Base-by-base conservation (phyloP, 2,888 invertebrate species). In the Pseudanteris insignis region DNA sequence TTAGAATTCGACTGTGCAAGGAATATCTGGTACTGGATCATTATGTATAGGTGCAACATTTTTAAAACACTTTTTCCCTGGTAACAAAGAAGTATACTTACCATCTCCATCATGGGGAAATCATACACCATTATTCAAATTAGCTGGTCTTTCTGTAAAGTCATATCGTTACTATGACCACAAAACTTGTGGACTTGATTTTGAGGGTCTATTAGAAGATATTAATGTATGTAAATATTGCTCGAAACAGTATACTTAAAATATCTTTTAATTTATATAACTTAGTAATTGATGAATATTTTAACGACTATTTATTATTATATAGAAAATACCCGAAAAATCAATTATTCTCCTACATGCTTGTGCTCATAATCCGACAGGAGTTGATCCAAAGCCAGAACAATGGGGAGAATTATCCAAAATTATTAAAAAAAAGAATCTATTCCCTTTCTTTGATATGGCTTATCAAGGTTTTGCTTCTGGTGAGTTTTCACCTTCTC, bases 91-190 rank as follows among this genome's bases (percentile, higher is more conserved):
- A 60, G 82, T 94, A 37, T 97, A 94, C 83, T 73, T 98, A 67
- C 97, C 99, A 2, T 83, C 86, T 1, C 99, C 99, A 2, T 90
- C 98, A 0, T 99, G 99, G 99, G 98, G 98, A 43, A 99, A 99
- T 81, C 99, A 99, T 79, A 89, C 88, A 0, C 96, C 96, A 44
- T 87, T 99, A 74, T 96, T 97, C 82, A 95, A 91, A 83, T 90
- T 91, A 74, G 84, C 93, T 40, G 91, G 92, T 2, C 79, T 99
- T 47, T 84, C 89, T 8, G 89, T 95, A 36, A 93, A 96, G 78
- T 85, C 88, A 48, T 99, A 99, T 83, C 87, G 90, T 64, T 99
- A 98, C 82, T 99, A 94, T 79, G 92, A 98, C 77, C 87, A 94
- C 1, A 90, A 90, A 70, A 96, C 94, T 1, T 93, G 94, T 78